Base-by-base conservation (phyloP, 2,888 invertebrate species). In the Nasonia oneida region DNA sequence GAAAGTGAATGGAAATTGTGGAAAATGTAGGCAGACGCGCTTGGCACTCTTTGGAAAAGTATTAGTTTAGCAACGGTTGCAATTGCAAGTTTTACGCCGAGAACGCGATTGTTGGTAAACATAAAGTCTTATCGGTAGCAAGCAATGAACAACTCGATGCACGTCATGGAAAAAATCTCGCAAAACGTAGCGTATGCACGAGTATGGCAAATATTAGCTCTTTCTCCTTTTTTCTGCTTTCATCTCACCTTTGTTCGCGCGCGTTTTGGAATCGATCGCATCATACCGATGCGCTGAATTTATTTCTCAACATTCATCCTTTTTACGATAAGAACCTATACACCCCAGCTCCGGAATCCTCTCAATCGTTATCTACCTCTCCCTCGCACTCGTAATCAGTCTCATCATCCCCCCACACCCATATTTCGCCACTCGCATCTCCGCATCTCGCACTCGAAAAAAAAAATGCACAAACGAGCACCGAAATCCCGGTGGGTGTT, bases 401-500 rank as follows among this genome's bases (percentile, higher is more conserved):
- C 14, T n/a, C 75, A 18, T 50, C 37, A 47, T 23, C 75, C 64
- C 47, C 29, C 50, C 50, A 37, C 5, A 4, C 47, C 37, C 83
- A n/a, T 74, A 75, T 70, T 37, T 23, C 80, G 39, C 50, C 80
- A 23, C 37, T 6, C 77, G 67, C 81, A 23, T 84, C 84, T 81
- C 73, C 78, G 33, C 67, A 82, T 82, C 84, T 71, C 23, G 70
- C 82, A 86, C 80, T 79, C 57, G 73, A 80, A 80, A 50, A 23
- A 23, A 53, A 47, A 47, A 47, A 47, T 47, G 12, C 12, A 47
- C 2, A 47, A 81, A 84, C 75, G 81, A 57, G 83, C 77, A 85
- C 83, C 86, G 76, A 85, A 87, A 84, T 88, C 87, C 81, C 83
- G 88, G 88, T 89, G 89, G 88, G 88, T 89, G 89, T 89, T 89